These are phyloP conservation scores for Cephonodes hylas DNA, from an alignment of 2,888 invertebrate species.

Conservation along the genomic window DNA sequence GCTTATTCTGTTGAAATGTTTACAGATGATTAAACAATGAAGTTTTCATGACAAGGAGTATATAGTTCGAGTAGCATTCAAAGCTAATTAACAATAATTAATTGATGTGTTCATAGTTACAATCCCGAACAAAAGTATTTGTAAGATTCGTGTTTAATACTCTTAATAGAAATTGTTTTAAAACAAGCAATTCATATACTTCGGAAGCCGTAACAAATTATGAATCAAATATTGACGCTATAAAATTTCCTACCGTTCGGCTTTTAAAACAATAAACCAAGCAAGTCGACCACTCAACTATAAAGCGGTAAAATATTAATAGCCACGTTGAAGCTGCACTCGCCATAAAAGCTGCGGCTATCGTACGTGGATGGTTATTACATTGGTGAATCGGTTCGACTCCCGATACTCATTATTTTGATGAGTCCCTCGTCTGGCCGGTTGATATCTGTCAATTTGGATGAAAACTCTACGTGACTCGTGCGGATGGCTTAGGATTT, in stretches of 20 bases:
- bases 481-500: neutral
- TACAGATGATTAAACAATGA: too few relatives aligned
- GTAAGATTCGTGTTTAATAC: neutral
- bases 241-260: neutral
- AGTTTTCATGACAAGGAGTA: too few relatives aligned
- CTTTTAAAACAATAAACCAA: conserved; percentile 7
- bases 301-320: conserved; percentile 11
- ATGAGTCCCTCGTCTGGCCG: conserved; percentile 6
- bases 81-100: neutral
- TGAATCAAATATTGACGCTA: conserved; percentile 1
- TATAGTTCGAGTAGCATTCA: neutral
- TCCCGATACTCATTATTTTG: conserved; percentile 15
- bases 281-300: conserved; percentile 9
- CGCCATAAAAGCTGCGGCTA: conserved; percentile 11
- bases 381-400: conserved; percentile 11
- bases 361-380: conserved; percentile 6
- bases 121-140: too few relatives aligned
- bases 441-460: conserved; percentile 11
- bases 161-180: neutral
- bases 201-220: neutral
- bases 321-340: conserved; percentile 1
- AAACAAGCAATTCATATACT: neutral
- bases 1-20: too few relatives aligned
- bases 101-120: too few relatives aligned
- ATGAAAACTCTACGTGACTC: conserved; percentile 7